phyloP scores from a whole-genome alignment of 2,888 invertebrate species.

The Pardosa pseudoannulata region DNA sequence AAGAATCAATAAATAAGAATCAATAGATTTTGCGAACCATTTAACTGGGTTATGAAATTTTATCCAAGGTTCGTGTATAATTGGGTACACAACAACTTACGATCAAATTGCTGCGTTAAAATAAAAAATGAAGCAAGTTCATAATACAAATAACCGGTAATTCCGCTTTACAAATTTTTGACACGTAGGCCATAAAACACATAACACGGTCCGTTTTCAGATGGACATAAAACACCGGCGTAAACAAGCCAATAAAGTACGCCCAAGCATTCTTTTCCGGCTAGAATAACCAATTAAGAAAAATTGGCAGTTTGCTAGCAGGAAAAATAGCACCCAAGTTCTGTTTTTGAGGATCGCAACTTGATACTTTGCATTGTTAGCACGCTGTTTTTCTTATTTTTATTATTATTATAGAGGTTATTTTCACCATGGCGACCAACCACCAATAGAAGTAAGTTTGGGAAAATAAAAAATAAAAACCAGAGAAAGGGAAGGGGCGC shows the following conservation, averaged over 20 bases:
- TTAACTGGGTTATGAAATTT: too few species aligned
- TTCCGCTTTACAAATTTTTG: background rate
- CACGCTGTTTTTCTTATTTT: constrained; percentile 24
- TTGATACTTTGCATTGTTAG: constrained; percentile 17
- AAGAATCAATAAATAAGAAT: too few species aligned
- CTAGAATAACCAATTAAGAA: constrained; percentile 53
- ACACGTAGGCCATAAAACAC: background rate
- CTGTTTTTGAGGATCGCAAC: constrained; percentile 4
- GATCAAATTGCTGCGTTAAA: too few species aligned
- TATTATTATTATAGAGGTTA: constrained; percentile 47
- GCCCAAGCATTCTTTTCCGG: background rate
- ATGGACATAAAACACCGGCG: constrained; percentile 1
- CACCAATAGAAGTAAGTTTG: constrained; percentile 24
- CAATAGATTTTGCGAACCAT: too few species aligned
- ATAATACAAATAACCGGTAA: too few species aligned
- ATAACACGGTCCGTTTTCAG: background rate
- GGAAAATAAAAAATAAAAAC: background rate
- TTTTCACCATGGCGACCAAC: constrained; percentile 52
- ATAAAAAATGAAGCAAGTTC: too few species aligned
- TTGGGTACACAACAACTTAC: too few species aligned
- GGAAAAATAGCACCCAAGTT: background rate
- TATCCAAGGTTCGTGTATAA: too few species aligned
- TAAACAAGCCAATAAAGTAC: constrained; percentile 44
- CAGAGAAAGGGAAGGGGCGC: background rate
- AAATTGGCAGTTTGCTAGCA: background rate